Conservation (phyloP, 2,888 invertebrate species). For the Aethes cnicana region DNA sequence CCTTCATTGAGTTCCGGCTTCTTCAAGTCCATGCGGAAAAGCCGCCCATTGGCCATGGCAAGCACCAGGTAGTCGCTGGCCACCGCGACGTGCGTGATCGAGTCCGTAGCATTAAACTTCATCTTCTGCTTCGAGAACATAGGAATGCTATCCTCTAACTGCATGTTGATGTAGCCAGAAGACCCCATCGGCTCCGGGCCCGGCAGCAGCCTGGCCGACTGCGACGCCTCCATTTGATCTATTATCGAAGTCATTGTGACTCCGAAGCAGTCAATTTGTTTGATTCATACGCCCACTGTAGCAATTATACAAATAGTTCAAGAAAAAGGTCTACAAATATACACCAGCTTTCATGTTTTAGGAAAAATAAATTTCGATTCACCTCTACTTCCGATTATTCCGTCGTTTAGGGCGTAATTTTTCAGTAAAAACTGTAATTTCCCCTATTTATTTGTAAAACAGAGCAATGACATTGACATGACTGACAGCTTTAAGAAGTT, state of each 20-base stretch:
- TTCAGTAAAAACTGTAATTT: too few species aligned
- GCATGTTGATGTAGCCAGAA: conserved; percentile 79
- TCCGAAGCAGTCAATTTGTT: conserved; percentile 21
- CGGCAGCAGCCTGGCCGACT: conserved; percentile 67
- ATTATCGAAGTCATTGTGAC: conserved; percentile 89
- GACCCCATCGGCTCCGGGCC: conserved; percentile 71
- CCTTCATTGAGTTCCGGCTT: conserved; percentile 90
- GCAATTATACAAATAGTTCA: background rate
- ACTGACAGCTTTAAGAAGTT: too few species aligned
- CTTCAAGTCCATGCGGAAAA: conserved; percentile 91
- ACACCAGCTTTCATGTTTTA: background rate
- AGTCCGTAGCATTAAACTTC: conserved; percentile 89
- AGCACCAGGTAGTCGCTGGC: conserved; percentile 92
- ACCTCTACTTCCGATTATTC: too few species aligned
- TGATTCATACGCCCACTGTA: conserved; percentile 11
- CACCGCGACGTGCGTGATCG: conserved; percentile 90
- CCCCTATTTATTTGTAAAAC: too few species aligned
- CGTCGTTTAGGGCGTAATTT: too few species aligned
- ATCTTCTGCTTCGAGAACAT: conserved; percentile 94
- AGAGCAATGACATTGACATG: too few species aligned
- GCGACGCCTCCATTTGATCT: conserved; percentile 92
- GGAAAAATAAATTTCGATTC: too few species aligned
- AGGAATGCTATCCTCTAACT: conserved; percentile 88
- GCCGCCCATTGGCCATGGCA: conserved; percentile 90
- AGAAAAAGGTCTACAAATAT: background rate